Conservation (phyloP, 2,888 invertebrate species). For the Meteorus colon region DNA sequence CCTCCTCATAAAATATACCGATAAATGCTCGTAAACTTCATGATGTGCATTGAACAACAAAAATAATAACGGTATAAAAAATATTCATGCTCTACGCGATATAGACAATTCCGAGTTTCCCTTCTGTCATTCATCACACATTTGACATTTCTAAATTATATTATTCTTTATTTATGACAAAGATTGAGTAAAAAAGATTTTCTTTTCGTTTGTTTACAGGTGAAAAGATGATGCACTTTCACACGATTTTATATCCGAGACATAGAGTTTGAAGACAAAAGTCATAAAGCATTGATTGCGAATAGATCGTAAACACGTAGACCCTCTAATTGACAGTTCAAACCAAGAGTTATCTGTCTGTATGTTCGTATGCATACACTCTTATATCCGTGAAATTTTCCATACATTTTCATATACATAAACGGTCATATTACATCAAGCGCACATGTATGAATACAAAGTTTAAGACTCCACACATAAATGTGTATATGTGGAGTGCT, state of each 20-base stretch:
- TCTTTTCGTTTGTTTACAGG: too few species aligned
- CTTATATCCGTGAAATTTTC: background rate
- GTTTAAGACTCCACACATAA: background rate
- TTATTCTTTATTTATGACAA: too few species aligned
- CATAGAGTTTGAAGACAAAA: conserved; percentile 2
- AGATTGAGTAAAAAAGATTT: too few species aligned
- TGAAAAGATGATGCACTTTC: background rate
- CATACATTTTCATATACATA: background rate
- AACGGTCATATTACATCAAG: background rate
- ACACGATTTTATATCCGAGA: background rate
- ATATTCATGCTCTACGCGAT: background rate
- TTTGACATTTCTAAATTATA: too few species aligned
- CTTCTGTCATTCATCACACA: too few species aligned
- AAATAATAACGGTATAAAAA: conserved; percentile 1
- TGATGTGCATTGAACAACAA: background rate
- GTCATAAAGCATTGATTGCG: conserved; percentile 25
- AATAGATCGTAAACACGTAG: conserved; percentile 15
- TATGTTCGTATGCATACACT: background rate
- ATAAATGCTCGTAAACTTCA: conserved; percentile 31
- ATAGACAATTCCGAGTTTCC: too few species aligned
- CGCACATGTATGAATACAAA: too few species aligned
- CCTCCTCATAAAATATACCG: conserved; percentile 33
- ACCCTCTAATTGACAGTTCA: conserved; percentile 24
- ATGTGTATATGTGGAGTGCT: background rate
- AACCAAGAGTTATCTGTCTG: conserved; percentile 7